These are phyloP conservation scores for Habrosyne pyritoides DNA, from an alignment of 2,888 invertebrate genomes.

Conservation along the genomic window DNA sequence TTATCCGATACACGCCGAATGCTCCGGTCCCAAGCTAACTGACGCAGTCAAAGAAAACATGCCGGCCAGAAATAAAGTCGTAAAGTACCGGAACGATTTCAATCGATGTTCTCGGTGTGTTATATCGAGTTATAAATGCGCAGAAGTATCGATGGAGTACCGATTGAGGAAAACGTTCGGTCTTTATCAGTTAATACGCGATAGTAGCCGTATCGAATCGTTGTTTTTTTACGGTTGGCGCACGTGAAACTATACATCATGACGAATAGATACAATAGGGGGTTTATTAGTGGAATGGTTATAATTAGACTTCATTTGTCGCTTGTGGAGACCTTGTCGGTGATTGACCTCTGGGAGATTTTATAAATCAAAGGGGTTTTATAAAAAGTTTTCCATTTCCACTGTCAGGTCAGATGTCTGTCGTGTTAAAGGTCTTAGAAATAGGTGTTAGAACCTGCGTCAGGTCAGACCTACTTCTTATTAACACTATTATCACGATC, in stretches of 20 bases:
- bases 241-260: constrained; percentile 46
- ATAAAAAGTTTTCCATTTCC: no score
- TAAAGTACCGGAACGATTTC: constrained; percentile 80
- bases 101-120: constrained; percentile 74
- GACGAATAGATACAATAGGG: constrained; percentile 17
- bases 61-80: constrained; percentile 80
- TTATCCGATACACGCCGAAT: constrained; percentile 79
- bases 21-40: constrained; percentile 74
- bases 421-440: background rate
- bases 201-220: constrained; percentile 39
- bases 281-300: constrained; percentile 10
- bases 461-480: background rate
- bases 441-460: background rate
- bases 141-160: constrained; percentile 65
- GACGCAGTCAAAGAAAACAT: constrained; percentile 82
- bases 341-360: no score
- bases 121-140: constrained; percentile 73
- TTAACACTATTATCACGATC: background rate
- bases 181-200: constrained; percentile 43
- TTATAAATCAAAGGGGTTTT: background rate
- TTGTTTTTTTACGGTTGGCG: constrained; percentile 37
- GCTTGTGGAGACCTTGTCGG: no score
- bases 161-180: constrained; percentile 63
- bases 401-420: no score
- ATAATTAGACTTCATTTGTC: constrained; percentile 13